Percentiles rank a stretch among this genome's conserved stretches.
Evolutionary conservation across 30 jellyfish, hydroid and myxozoan genomes (phyloP).

Genomic region (Aurelia aurita): DNA sequence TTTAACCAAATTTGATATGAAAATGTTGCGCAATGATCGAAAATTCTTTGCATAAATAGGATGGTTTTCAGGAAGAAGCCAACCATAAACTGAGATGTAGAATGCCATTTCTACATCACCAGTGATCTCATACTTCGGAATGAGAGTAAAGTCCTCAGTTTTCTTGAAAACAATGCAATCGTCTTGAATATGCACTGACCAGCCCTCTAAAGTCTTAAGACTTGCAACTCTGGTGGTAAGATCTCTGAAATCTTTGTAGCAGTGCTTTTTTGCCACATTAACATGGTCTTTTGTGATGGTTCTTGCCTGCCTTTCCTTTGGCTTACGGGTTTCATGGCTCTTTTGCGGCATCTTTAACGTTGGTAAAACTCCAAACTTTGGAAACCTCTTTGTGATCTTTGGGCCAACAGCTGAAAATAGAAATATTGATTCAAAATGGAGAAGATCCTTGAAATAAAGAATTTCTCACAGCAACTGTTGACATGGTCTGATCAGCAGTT

Average conservation of each 20-base stretch:
- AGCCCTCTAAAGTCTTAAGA: slow-evolving; percentile 10
- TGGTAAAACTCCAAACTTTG: slow-evolving; percentile 31
- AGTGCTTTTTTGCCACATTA: slow-evolving; percentile 2
- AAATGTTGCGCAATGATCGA: background rate
- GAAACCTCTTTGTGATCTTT: slow-evolving; percentile 23
- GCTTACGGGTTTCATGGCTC: slow-evolving; percentile 10
- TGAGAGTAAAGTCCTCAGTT: slow-evolving; percentile 1
- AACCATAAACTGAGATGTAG: background rate
- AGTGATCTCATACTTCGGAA: background rate
- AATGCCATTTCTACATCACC: slow-evolving; percentile 3
- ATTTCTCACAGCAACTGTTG: too few relatives aligned
- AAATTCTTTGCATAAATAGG: background rate
- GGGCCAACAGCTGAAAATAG: slow-evolving; percentile 35
- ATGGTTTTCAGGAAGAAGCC: background rate
- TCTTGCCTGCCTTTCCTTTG: slow-evolving; percentile 13
- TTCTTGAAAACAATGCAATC: background rate
- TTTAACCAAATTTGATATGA: slow-evolving; percentile 5
- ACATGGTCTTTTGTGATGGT: background rate
- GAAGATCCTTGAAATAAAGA: too few relatives aligned
- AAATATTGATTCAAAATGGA: too few relatives aligned
- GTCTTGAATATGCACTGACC: slow-evolving; percentile 6
- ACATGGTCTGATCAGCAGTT: too few relatives aligned
- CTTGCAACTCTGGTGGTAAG: slow-evolving; percentile 6
- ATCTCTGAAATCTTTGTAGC: slow-evolving; percentile 40
- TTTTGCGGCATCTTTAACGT: slow-evolving; percentile 23